These are phyloP conservation scores for Neofelis nebulosa DNA, from an alignment of 2,113 vertebrate species.

Conservation along the genomic window DNA sequence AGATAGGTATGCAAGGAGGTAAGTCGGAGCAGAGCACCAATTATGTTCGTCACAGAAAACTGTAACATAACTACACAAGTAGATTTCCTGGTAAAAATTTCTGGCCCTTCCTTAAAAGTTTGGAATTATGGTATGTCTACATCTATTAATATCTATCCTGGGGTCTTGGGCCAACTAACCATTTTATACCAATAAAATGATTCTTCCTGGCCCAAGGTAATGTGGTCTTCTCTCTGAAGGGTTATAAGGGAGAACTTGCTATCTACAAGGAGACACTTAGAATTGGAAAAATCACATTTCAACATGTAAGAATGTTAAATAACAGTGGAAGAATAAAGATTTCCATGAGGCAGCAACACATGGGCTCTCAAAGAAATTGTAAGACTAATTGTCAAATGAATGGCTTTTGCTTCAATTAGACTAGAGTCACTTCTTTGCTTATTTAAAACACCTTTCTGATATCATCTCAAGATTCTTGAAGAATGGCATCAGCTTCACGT, in stretches of 20 bases:
- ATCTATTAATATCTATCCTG: background rate
- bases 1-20: background rate
- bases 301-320: background rate
- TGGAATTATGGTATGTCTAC: background rate
- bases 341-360: background rate
- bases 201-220: background rate
- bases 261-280: background rate
- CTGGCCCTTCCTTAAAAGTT: background rate
- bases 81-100: background rate
- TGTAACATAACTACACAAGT: background rate
- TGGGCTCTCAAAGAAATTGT: background rate
- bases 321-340: background rate
- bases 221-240: background rate
- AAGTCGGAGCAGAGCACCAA: background rate
- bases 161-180: background rate
- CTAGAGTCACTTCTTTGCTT: background rate
- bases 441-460: background rate
- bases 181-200: background rate
- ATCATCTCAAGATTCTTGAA: background rate
- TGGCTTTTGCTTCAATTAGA: background rate
- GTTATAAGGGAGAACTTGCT: background rate
- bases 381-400: background rate
- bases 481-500: background rate
- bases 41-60: background rate
- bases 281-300: background rate